Evolutionary conservation across 1,140 invertebrate genomes (phyloP), one percentile per base, ranked within the genome.

Genomic region (Drosophila gunungcola): DNA sequence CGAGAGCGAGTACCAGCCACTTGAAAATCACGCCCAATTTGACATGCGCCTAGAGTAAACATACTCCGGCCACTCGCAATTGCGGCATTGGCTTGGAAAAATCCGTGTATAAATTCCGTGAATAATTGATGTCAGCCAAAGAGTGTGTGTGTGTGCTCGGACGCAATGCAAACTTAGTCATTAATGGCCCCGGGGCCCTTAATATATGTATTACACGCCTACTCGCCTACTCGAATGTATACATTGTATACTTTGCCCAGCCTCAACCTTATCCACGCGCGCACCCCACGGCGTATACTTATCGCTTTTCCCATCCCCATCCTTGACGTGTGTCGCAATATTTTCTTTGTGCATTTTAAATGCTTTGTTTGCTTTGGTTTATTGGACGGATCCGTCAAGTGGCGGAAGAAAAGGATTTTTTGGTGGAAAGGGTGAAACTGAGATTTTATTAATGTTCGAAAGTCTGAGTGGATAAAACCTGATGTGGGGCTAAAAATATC

Each of bases 1-100:
- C 54, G 67, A 51, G 70, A 43, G 12, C 53, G 51, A 73, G 69
- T 49, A 43, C 25, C 52, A 69, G 63, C 51, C 84, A 84, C 84
- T 88, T 83, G 84, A 83, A 89, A 89, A 84, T 89, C 80, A 89
- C 84, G 84, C 84, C 80, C 84, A 89, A 89, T 89, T 89, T 89
- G 80, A 90, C 80, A 64, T 89, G 80, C 77, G 83, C 84, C 83
- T 64, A 83, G 63, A 68, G 84, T 61, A 89, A 89, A 89, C 65
- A 88, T 55, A 74, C 73, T 82, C 73, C 55, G 67, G 34, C 49
- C 49, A 25, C 60, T 4, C n/a, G 61, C 32, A 55, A 48, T 11
- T 38, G 36, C 36, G 36, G 36, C 57, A 32, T 53, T 41, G 36
- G 42, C 34, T 38, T 52, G 45, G 51, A 89, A 89, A 89, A 89